These are phyloP conservation scores for Acanthis flammea DNA, from an alignment of 2,797 vertebrate species.

Conservation along the genomic window DNA sequence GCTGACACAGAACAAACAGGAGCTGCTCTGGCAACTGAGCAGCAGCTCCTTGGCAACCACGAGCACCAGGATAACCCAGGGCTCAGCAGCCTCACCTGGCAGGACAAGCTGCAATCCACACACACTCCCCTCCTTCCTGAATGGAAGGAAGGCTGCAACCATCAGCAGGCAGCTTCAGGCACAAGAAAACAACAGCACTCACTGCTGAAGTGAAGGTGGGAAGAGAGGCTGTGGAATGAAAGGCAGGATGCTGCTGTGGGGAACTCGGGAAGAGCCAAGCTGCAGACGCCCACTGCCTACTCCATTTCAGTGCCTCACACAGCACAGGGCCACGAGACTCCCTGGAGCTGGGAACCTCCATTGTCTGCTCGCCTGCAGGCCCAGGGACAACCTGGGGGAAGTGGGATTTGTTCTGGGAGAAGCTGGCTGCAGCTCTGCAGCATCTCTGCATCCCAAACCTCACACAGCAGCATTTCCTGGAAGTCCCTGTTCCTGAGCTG, in stretches of 20 bases:
- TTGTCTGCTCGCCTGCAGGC: rapidly evolving
- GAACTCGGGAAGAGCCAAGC: not conserved
- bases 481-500: not conserved
- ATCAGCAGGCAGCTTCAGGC: not conserved
- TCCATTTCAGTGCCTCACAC: not conserved
- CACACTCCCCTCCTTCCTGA: not conserved
- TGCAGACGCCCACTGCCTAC: not conserved
- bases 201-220: not conserved
- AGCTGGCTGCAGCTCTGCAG: not conserved
- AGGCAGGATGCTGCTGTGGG: not conserved
- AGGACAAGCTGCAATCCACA: not conserved
- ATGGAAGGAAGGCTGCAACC: not conserved
- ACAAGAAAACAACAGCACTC: not conserved
- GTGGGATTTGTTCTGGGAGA: not conserved
- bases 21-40: not conserved
- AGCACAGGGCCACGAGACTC: not conserved
- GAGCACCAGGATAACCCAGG: not conserved
- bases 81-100: not conserved
- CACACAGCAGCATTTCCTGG: not conserved
- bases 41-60: not conserved
- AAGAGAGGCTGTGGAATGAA: not conserved
- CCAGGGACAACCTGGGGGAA: not conserved
- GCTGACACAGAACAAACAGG: not conserved
- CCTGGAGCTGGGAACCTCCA: not conserved
- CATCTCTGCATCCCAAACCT: not conserved